Conservation (phyloP, 2,797 vertebrate genomes). For the Thunnus albacares region DNA sequence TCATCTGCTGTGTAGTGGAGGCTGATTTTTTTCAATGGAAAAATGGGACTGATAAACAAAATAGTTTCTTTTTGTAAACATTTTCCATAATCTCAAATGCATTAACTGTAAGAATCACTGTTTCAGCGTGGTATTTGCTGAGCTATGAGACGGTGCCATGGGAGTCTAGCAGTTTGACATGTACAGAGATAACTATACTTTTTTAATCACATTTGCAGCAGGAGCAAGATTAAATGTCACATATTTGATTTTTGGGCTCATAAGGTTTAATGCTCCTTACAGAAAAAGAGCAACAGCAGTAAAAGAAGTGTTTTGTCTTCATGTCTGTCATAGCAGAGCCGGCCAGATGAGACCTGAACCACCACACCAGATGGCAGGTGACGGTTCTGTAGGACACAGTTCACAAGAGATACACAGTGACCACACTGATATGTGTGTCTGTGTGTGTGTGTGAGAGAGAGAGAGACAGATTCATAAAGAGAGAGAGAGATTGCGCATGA, state of each 20-base stretch:
- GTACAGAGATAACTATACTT: constrained; percentile 1
- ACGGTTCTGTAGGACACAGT: constrained; percentile 41
- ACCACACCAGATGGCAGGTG: constrained; percentile 70
- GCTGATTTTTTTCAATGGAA: constrained; percentile 1
- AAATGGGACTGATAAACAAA: constrained; percentile 13
- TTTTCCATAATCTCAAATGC: background rate
- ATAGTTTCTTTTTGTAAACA: background rate
- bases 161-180: background rate
- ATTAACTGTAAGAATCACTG: background rate
- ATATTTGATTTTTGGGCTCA: constrained; percentile 29
- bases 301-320: constrained; percentile 34
- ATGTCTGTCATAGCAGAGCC: constrained; percentile 49
- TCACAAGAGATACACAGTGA: constrained; percentile 44
- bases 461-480: background rate
- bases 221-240: constrained; percentile 22
- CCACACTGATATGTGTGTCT: constrained; percentile 12
- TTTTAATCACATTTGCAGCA: constrained; percentile 21
- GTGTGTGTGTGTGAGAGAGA: background rate
- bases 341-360: constrained; percentile 57
- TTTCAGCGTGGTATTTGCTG: background rate
- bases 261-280: constrained; percentile 13
- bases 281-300: constrained; percentile 35
- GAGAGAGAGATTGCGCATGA: background rate
- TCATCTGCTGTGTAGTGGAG: constrained; percentile 34
- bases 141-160: background rate